These are phyloP conservation scores for Gonioctena quinquepunctata DNA, from an alignment of 1,140 invertebrate genomes.

Conservation along the genomic window DNA sequence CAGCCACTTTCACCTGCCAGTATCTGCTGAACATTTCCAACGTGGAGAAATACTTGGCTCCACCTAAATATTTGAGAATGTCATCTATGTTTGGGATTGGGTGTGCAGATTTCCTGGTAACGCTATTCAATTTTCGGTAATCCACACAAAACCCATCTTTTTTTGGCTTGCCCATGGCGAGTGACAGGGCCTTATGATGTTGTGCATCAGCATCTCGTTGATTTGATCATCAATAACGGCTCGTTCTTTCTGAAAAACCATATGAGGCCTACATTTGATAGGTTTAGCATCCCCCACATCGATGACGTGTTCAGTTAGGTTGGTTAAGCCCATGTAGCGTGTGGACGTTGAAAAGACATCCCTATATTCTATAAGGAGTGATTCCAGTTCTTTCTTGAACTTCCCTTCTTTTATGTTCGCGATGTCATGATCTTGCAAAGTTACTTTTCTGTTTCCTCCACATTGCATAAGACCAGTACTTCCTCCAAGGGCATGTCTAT, in stretches of 20 bases:
- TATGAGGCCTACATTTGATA: not conserved
- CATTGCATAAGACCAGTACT: no score
- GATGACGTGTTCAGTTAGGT: not conserved
- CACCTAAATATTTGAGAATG: slow-evolving; percentile 51
- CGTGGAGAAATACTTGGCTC: slow-evolving; percentile 47
- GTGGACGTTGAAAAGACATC: not conserved
- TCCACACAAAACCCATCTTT: no score
- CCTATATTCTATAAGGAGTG: not conserved
- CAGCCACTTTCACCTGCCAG: slow-evolving; percentile 56
- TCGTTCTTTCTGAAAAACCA: not conserved
- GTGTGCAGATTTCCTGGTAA: slow-evolving; percentile 54
- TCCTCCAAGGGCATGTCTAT: no score
- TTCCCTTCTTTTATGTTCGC: not conserved
- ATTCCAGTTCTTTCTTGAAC: not conserved
- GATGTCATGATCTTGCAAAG: no score
- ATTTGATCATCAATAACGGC: not conserved
- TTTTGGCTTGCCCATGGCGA: not conserved
- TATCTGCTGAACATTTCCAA: slow-evolving; percentile 58
- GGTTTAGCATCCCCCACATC: not conserved
- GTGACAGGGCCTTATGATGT: not conserved
- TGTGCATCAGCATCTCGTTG: not conserved
- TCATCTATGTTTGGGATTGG: slow-evolving; percentile 58
- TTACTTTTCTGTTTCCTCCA: no score
- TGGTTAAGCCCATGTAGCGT: not conserved
- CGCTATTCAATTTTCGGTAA: no score